Evolutionary conservation across 1,140 invertebrate genomes (phyloP), one percentile per base, ranked within the genome.

Genomic region (Acromyrmex echinatior): DNA sequence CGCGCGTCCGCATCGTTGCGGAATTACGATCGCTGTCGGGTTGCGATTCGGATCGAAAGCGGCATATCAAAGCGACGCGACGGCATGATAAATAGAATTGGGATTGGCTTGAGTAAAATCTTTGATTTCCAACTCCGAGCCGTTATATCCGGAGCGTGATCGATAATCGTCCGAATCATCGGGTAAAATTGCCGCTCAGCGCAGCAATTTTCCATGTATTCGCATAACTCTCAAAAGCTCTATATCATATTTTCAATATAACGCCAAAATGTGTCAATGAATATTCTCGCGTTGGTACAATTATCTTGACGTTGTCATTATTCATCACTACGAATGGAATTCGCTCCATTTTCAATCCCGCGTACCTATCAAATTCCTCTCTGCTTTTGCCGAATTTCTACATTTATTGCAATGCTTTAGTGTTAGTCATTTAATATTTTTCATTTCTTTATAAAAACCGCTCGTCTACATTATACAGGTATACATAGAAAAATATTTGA

Each of bases 301-400:
- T 82, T 51, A 62, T 84, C 25, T 84, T 74, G 70, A 74, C 56
- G 45, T 76, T 51, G 39, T 14, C 56, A 25, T 84, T 84, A 84
- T 62, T 49, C 70, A 63, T 63, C 56, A 39, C 56, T 35, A n/a
- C 53, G 56, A 82, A 60, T 60, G 25, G 39, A 74, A 82, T 74
- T 84, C 45, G 39, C 18, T 74, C 56, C 56, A 74, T 82, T 82
- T 82, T 60, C 68, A 73, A 73, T 73, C 21, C 14, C 16, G n/a
- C 63, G 25, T 76, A 51, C 25, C 39, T 60, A 60, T 49, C 21
- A 1, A n/a, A 39, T 60, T 63, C 31, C 12, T 18, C 9, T 56
- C 16, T 7, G 39, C 21, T 79, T 39, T 79, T 21, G 1, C 14
- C 31, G 9, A 25, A 39, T 35, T 49, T 31, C 39, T 21, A 68